Evolutionary conservation across 2,113 vertebrate species (phyloP), one percentile per base, ranked within the genome.

Genomic region (Callocephalon fimbriatum): DNA sequence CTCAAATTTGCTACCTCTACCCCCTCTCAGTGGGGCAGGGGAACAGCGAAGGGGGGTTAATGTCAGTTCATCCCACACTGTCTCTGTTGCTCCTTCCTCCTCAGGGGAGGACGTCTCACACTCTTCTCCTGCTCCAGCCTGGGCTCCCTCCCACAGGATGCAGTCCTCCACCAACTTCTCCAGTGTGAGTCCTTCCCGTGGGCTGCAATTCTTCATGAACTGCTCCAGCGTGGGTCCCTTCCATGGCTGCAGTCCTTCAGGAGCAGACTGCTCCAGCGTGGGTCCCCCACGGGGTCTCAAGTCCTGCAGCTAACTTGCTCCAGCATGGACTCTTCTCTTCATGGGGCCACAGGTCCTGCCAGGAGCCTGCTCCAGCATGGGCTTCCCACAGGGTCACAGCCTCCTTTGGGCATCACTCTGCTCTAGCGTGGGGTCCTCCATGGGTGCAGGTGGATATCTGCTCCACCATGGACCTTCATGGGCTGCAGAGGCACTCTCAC

Each of bases 171-270:
- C 22, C 14, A 42, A 22, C 9, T 54, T 32, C 21, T 76, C 35
- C 9, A 22, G 5, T 0, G 0, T 12, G 11, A 63, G 31, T 32
- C 9, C 17, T 54, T 37, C 29, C 20, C 11, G 27, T 2, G 5
- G 20, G 11, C 17, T 70, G 29, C 19, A 68, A 16, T 29, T 19
- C 20, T 40, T 53, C 25, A 22, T 10, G 13, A 42, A 31, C 63
- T 21, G 8, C 10, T 56, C 13, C 35, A 29, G 11, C 2, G 3
- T 19, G 18, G 5, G 6, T 35, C 13, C 10, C 10, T 9, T 32
- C 22, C 10, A 12, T 8, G 31, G 15, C 9, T 67, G 31, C 15
- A 23, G 42, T 12, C 31, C 21, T 67, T n/a, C 42, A 45, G 15
- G 10, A 67, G 25, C 9, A 31, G 10, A 16, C 14, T 15, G 51